Evolutionary conservation across 2,797 vertebrate species (phyloP), one percentile per base, ranked within the genome.

Genomic region (Gymnoscopelus braueri): DNA sequence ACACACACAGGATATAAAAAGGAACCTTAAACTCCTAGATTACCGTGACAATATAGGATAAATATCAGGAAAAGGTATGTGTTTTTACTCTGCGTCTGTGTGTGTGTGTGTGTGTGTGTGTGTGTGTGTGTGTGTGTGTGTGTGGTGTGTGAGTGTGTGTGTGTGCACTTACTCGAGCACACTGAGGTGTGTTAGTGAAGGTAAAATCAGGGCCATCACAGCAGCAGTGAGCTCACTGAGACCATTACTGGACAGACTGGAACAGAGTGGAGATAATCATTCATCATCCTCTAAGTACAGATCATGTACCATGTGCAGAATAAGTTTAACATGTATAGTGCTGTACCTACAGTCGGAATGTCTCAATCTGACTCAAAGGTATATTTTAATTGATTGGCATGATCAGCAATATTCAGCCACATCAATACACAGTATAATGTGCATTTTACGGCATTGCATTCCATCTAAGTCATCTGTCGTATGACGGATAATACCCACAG

Each of bases 231-330:
- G 57, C 48, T 90, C 82, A 15, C 91, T 93, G n/a, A 97, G 90
- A 23, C 0, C 32, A 65, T 96, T 97, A 63, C 64, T 72, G n/a
- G 93, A 90, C 3, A 98, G 87, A 44, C 96, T 98, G 81, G 54
- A 76, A 63, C 24, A 71, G 2, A 74, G 19, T 7, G 15, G 60
- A 8, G 66, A 14, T 56, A 5, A 60, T 12, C 8, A n/a, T 19
- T 15, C 10, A 8, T 23, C 5, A n/a, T 54, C 52, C 15, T 53
- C 51, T 54, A n/a, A 15, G 19, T 15, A n/a, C 4, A 5, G 3
- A 51, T 32, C 32, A 32, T 32, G 32, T 32, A 32, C 32, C 32
- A 32, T 4, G 4, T 32, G 5, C 32, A 32, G 32, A 32, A 32
- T 32, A 2, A 32, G 32, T 32, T 32, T 32, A 32, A 32, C 32